Conservation (phyloP, 2,797 vertebrate genomes). For the Channallabes apus region DNA sequence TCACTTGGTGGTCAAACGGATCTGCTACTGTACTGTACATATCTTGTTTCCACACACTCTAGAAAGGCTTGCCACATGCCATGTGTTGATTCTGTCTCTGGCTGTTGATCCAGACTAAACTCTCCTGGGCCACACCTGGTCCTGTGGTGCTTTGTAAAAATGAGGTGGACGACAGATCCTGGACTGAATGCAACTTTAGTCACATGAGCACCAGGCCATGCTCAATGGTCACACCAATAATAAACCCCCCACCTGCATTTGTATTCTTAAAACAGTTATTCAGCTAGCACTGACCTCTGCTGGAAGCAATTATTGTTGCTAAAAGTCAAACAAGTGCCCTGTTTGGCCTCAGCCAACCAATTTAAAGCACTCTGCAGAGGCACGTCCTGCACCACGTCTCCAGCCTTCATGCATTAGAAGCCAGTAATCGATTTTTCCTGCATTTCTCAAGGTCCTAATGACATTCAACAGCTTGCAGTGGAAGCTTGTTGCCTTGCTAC, state of each 20-base stretch:
- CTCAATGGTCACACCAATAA: constrained; percentile 19
- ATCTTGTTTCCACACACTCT: not conserved
- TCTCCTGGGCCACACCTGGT: constrained; percentile 5
- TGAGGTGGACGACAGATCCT: not conserved
- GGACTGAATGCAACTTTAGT: constrained; percentile 17
- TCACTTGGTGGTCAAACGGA: not conserved
- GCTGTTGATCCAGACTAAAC: constrained; percentile 23
- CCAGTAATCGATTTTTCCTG: constrained; percentile 48
- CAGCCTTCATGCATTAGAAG: constrained; percentile 26
- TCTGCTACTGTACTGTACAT: constrained; percentile 10
- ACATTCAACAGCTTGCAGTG: constrained; percentile 35
- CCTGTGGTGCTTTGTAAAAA: constrained; percentile 24
- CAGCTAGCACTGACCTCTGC: constrained; percentile 41
- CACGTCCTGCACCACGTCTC: constrained; percentile 28
- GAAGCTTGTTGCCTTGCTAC: constrained; percentile 9
- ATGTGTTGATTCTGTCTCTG: constrained; percentile 24
- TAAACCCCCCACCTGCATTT: constrained; percentile 19
- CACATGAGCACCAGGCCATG: constrained; percentile 23
- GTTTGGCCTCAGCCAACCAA: constrained; percentile 27
- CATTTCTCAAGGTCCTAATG: constrained; percentile 49
- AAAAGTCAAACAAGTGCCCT: constrained; percentile 37
- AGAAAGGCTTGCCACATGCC: not conserved
- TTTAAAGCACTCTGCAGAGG: constrained; percentile 28
- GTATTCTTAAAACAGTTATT: constrained; percentile 34
- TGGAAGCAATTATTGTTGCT: constrained; percentile 35